Evolutionary conservation across 2,888 invertebrate genomes (phyloP), one percentile per base, ranked within the genome.

Genomic region (Mechanitis mazaeus): DNA sequence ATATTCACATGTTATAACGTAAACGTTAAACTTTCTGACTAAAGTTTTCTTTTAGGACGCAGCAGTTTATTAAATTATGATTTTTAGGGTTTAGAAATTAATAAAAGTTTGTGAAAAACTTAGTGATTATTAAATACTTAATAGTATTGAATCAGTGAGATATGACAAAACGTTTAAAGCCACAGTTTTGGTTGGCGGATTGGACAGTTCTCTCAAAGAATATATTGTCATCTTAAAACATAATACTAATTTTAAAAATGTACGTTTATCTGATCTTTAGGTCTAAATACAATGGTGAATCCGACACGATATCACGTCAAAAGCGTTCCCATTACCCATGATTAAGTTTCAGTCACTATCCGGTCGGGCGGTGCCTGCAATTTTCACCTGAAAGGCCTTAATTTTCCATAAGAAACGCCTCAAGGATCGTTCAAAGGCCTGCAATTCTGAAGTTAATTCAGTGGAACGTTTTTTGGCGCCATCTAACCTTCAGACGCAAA

Each of bases 321-420:
- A 63, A 67, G 54, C 61, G 45, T 59, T 56, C 59, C 69, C 66
- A 73, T 73, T 72, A 75, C 69, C 70, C 70, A 69, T 74, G 74
- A 79, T 81, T 76, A 77, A 76, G 77, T 81, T 76, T 72, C 71
- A 75, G 75, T 78, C 74, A 73, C 75, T 75, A 74, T 75, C 72
- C 74, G 68, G 70, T 50, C 42, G 56, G 55, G 60, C 58, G 60
- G 67, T 64, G 70, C 71, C 71, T 77, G 77, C 76, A 79, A 81
- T 80, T 79, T 79, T 72, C 75, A 77, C 75, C 73, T 83, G 80
- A 81, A 82, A 80, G 75, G 79, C 77, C 71, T 77, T 82, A 81
- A 83, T 83, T 83, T 83, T 80, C 77, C 77, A 76, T 78, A 77
- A 80, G 76, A 76, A 76, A 77, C 72, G 72, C 70, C 72, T 64